Evolutionary conservation across 2,113 vertebrate species (phyloP), one percentile per base, ranked within the genome.

Genomic region (Cyprinodon variegatus): DNA sequence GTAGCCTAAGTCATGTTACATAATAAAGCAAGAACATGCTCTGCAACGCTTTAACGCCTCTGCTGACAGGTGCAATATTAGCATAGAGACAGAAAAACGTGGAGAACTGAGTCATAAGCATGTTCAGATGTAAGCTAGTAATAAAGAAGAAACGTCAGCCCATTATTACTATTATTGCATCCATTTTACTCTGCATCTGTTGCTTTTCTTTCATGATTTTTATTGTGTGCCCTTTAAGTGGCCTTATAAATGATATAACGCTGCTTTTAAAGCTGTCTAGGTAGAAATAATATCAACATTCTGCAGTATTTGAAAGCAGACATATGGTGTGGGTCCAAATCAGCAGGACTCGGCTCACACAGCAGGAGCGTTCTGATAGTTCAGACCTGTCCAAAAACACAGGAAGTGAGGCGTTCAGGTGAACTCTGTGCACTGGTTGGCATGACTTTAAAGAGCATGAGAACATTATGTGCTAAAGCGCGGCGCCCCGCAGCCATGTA

Each of bases 391-490:
- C 82, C 78, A 76, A 70, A 79, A 76, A 39, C 0, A 0, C 22
- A 57, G 43, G 61, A 62, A 43, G 68, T 4, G 70, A 83, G 74
- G 84, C 69, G 65, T 70, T 83, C 62, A 77, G 78, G 79, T 77
- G 48, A 50, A 43, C 48, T 45, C 22, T 8, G 57, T 2, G 17
- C 67, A 63, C 65, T 40, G 76, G 70, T 43, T 88, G 89, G 89
- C 85, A 63, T 1, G 68, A 59, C 72, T 79, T 86, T 75, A 89
- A 79, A 82, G 79, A 46, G 48, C 14, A 22, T 1, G 3, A 45
- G 90, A 85, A 93, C 87, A 53, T 3, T 8, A 65, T 88, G 91
- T 90, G 53, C 90, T 78, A 60, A 72, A 36, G 62, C 70, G 39
- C 61, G 79, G 73, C 74, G 59, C 66, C 45, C 66, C 48, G 76